These are phyloP conservation scores for Tinamus major DNA, from an alignment of 2,797 vertebrate species.

Conservation along the genomic window DNA sequence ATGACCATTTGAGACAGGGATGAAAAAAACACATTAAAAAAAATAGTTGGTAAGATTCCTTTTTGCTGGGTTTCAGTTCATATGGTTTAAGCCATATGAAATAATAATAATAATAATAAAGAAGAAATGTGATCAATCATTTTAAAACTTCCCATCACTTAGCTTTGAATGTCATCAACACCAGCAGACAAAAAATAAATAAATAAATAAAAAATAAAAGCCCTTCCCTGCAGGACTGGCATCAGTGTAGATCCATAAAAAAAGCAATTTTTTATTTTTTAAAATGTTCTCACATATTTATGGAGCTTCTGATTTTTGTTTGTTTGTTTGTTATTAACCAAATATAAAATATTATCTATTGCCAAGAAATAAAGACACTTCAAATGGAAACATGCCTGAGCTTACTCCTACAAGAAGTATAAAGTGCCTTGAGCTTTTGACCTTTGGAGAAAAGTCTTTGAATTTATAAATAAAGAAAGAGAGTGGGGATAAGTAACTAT, in stretches of 20 bases:
- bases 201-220: neutral
- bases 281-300: neutral
- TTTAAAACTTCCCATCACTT: neutral
- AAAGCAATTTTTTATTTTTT: neutral
- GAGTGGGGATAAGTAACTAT: neutral
- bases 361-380: neutral
- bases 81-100: neutral
- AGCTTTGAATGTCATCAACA: neutral
- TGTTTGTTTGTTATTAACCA: neutral
- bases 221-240: neutral
- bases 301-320: neutral
- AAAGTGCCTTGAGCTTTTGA: neutral
- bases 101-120: neutral
- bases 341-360: neutral
- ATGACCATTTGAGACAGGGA: neutral
- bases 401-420: neutral
- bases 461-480: neutral
- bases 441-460: neutral
- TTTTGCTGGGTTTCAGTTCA: neutral
- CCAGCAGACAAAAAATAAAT: no score
- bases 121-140: neutral
- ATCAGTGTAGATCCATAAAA: neutral
- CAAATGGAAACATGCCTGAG: neutral
- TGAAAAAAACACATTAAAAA: neutral
- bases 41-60: neutral